Evolutionary conservation across 2,113 vertebrate species (phyloP).

Genomic region (Prochilodus magdalenae): DNA sequence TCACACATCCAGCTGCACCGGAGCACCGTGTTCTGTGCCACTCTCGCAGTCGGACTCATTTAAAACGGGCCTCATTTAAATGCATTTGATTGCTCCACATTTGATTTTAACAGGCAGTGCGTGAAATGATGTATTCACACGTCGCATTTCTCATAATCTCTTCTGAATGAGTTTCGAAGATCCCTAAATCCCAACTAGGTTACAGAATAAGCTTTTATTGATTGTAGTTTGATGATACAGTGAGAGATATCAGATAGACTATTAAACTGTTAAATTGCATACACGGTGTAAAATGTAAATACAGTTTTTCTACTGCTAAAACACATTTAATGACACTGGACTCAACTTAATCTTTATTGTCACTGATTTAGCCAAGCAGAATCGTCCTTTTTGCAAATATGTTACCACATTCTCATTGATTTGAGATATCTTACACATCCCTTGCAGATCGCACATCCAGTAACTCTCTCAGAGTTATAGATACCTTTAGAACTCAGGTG

Average conservation of each 20-base stretch:
- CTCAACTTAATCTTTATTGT: no score
- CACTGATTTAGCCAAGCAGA: no score
- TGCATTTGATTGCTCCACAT: constrained; percentile 30
- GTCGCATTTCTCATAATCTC: constrained; percentile 11
- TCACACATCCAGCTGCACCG: constrained; percentile 20
- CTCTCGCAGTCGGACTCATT: constrained; percentile 26
- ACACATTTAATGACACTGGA: no score
- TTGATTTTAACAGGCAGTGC: constrained; percentile 33
- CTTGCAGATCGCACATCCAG: no score
- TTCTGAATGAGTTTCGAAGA: constrained; percentile 4
- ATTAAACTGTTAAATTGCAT: neutral
- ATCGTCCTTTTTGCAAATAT: no score
- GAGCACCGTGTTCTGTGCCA: constrained; percentile 15
- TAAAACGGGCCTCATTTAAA: constrained; percentile 22
- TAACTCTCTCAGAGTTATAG: no score
- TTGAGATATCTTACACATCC: no score
- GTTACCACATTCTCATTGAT: no score
- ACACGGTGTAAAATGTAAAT: neutral
- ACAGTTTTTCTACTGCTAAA: no score
- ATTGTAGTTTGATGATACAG: neutral
- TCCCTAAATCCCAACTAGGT: neutral
- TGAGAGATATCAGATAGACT: neutral
- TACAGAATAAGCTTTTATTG: neutral
- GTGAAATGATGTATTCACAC: constrained; percentile 30
- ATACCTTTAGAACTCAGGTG: no score